These are phyloP conservation scores for Aythya baeri DNA, from an alignment of 2,113 vertebrate species.

Conservation along the genomic window DNA sequence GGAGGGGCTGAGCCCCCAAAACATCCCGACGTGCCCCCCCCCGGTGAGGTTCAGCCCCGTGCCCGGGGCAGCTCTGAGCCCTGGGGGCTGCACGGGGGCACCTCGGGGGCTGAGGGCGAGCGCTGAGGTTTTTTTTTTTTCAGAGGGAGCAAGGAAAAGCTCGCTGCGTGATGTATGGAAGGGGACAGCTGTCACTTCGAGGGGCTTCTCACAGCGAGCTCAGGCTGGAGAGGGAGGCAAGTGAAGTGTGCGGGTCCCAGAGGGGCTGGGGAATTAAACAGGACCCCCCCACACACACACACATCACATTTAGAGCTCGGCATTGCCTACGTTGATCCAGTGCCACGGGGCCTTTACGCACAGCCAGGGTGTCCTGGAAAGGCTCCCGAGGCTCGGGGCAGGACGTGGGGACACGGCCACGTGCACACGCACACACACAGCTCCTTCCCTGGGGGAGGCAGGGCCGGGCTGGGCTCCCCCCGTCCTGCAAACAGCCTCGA, in stretches of 20 bases:
- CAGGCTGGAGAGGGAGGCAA: background rate
- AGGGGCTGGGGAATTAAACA: background rate
- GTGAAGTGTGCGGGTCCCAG: background rate
- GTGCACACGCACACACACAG: background rate
- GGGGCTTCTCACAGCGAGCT: background rate
- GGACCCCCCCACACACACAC: background rate
- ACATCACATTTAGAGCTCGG: background rate
- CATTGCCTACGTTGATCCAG: background rate
- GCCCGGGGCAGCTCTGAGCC: background rate
- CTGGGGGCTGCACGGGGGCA: background rate
- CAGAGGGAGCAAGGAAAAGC: background rate
- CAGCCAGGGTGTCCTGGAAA: background rate
- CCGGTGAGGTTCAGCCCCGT: background rate
- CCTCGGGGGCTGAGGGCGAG: background rate
- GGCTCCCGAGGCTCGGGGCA: background rate
- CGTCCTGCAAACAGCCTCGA: background rate
- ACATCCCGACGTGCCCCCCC: background rate
- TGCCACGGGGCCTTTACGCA: background rate
- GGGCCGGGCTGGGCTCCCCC: background rate
- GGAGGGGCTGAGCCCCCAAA: background rate
- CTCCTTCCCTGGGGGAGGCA: background rate
- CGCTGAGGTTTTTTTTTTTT: background rate
- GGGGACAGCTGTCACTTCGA: conserved; percentile 4
- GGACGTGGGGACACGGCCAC: background rate
- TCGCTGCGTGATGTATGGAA: conserved; percentile 21